These are phyloP conservation scores for Novumbra hubbsi DNA, from an alignment of 2,797 vertebrate genomes.

Conservation along the genomic window DNA sequence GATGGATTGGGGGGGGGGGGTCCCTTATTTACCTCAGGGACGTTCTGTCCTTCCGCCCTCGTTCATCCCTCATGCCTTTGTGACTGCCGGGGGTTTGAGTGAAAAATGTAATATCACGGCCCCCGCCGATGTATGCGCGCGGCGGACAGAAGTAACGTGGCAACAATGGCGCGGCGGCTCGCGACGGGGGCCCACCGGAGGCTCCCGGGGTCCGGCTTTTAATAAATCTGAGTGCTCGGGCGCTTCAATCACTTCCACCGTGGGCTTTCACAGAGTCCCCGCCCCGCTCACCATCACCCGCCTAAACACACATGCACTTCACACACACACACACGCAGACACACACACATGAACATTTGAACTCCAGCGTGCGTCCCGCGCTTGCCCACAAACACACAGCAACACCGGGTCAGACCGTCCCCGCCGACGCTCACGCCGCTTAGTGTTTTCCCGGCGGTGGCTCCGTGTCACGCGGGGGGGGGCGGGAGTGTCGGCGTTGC, in stretches of 20 bases:
- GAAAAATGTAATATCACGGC: conserved; percentile 68
- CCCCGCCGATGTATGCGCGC: conserved; percentile 53
- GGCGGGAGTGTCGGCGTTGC: too few species aligned
- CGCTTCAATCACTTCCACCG: conserved; percentile 71
- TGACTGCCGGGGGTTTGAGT: conserved; percentile 56
- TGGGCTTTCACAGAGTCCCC: conserved; percentile 46
- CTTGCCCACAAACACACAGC: conserved; percentile 43
- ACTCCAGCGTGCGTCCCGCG: too few species aligned
- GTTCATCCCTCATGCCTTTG: conserved; percentile 22
- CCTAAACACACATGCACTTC: neutral
- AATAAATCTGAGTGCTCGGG: conserved; percentile 80
- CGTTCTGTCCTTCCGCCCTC: conserved; percentile 62
- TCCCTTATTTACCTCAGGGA: conserved; percentile 64
- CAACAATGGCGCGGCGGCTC: conserved; percentile 62
- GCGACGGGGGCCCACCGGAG: conserved; percentile 33
- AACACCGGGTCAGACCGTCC: too few species aligned
- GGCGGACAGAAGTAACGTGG: conserved; percentile 66
- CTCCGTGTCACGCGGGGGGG: too few species aligned
- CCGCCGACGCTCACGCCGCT: too few species aligned
- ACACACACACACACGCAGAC: conserved; percentile 8
- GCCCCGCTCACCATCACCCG: conserved; percentile 36
- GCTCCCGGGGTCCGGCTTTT: conserved; percentile 64
- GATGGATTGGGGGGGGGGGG: conserved; percentile 35
- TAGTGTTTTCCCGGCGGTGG: too few species aligned
- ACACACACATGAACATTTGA: neutral